Evolutionary conservation across 2,797 vertebrate genomes (phyloP), one percentile per base, ranked within the genome.

Genomic region (Ctenosaura bakeri): DNA sequence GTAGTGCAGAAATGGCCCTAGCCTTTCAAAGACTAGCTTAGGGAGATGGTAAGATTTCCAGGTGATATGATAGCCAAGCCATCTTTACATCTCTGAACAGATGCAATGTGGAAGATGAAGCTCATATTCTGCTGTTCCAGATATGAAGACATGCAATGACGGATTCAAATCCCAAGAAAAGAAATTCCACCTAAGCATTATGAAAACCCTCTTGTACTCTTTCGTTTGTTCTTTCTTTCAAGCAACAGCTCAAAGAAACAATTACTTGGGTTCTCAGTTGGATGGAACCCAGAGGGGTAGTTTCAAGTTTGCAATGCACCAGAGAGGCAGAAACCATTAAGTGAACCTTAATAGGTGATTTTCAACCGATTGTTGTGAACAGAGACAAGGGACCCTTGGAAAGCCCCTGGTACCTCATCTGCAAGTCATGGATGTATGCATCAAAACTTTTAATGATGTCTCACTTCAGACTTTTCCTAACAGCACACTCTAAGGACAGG

Each of bases 291-390:
- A 71, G n/a, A 86, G 80, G 64, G 83, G 22, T 79, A 29, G 18
- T 80, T 42, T 26, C 35, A 54, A 42, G 12, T 78, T 64, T n/a
- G 38, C 38, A 64, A 78, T 12, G 35, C 64, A 62, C 88, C 59
- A 78, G 88, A 52, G 50, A 77, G 0, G 0, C 18, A 66, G 82
- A 92, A 88, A 89, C 69, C 22, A 91, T 26, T 93, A 89, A 85
- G 88, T 94, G 92, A 94, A 91, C 92, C 81, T 94, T 91, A 94
- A 96, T 90, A 91, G 91, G 90, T 92, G 93, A 2, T 20, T 26
- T 56, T 32, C 14, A 26, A 32, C 26, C 85, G 90, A 89, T 87
- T 59, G 76, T 85, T 71, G 71, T 85, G 92, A 92, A 90, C 93
- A 90, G 94, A 83, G 56, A 4, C 14, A 7, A 56, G 78, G 91